Evolutionary conservation across 2,888 invertebrate species (phyloP), one percentile per base, ranked within the genome.

Genomic region (Sesia bembeciformis): DNA sequence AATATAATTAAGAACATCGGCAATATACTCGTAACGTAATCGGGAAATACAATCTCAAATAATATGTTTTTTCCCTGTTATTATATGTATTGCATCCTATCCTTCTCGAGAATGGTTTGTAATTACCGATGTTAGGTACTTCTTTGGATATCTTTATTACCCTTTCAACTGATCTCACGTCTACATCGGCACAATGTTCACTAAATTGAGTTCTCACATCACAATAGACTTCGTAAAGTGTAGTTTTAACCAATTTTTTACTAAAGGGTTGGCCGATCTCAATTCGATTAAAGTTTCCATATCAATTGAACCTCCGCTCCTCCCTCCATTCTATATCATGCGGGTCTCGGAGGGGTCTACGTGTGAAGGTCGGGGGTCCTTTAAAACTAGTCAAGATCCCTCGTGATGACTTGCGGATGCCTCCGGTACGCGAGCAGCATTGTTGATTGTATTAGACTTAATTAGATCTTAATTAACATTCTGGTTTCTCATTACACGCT

Each of bases 401-500:
- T 76, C 68, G 70, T 70, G 74, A 85, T 89, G 88, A 89, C 88
- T 89, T 88, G 88, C 87, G 76, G 75, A 81, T 80, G 83, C 81
- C 78, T 78, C 78, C 79, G 79, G 77, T 83, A 83, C 81, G 84
- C 84, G 78, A 80, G 83, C 84, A 84, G 81, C 85, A 84, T 88
- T 85, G 85, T 85, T 87, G 88, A 87, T 87, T 89, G 87, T 88
- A 89, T 88, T 89, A 88, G 82, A 87, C 74, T 86, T 88, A 86
- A 89, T 89, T 89, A 86, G 85, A 85, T 86, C 87, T 86, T 88
- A 88, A 88, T 89, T 88, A 89, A 86, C 85, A 86, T 88, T 88
- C 83, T 81, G 83, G 81, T 86, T 87, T 89, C 88, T 88, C 84
- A 89, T 89, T 89, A 88, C 87, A 87, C 85, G 88, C 83, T 86